phyloP scores from a whole-genome alignment of 2,113 vertebrate genomes.

The Pogona vitticeps region DNA sequence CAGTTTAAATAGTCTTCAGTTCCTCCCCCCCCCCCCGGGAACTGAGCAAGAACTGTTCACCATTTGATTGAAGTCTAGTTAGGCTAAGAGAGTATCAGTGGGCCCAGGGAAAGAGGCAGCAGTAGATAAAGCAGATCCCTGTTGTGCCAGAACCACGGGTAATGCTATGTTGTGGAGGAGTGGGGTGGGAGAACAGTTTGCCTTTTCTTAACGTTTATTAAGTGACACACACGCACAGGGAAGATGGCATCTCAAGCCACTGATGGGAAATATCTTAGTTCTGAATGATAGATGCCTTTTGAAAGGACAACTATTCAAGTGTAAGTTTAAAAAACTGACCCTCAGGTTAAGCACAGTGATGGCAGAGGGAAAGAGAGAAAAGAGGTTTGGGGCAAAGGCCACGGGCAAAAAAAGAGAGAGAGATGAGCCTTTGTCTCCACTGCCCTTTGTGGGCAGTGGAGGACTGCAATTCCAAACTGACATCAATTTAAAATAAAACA shows the following conservation, averaged over 20 bases:
- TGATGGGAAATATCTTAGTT: no score
- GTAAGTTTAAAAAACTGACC: not conserved
- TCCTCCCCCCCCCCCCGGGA: no score
- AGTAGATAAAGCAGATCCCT: not conserved
- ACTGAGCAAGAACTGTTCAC: not conserved
- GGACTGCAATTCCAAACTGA: conserved; percentile 16
- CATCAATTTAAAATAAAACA: conserved; percentile 44
- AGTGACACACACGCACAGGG: not conserved
- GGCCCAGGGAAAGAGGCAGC: not conserved
- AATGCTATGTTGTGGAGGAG: no score
- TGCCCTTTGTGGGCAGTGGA: conserved; percentile 31
- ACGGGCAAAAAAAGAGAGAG: conserved; percentile 18
- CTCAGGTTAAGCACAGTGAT: no score
- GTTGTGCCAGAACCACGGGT: not conserved
- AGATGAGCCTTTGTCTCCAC: no score
- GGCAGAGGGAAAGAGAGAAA: no score
- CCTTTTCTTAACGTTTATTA: not conserved
- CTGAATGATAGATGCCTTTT: not conserved
- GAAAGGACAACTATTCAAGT: not conserved
- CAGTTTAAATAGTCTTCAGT: no score
- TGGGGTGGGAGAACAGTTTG: not conserved
- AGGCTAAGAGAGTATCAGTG: not conserved
- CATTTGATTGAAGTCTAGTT: conserved; percentile 30
- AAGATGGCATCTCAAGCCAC: not conserved
- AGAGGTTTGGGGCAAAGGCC: not conserved